phyloP scores from a whole-genome alignment of 2,113 vertebrate genomes.

The Meriones unguiculatus region DNA sequence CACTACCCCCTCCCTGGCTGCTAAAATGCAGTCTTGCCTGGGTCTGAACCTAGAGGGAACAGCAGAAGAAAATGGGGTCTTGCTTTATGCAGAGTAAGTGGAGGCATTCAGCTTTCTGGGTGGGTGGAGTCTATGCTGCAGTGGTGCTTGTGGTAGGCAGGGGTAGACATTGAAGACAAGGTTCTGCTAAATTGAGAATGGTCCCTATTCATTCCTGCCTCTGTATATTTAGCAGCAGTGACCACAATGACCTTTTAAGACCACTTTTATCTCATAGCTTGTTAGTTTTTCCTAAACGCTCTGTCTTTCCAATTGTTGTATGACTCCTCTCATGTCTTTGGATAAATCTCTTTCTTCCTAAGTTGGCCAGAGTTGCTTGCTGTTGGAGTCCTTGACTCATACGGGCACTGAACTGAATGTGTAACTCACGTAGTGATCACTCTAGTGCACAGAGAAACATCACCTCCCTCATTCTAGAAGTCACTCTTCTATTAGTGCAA shows the following conservation, averaged over 20 bases:
- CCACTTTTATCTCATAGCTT: not conserved
- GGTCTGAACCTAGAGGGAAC: not conserved
- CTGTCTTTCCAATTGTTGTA: not conserved
- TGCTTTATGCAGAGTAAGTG: not conserved
- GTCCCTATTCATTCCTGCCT: not conserved
- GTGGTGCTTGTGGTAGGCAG: not conserved
- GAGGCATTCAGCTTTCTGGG: not conserved
- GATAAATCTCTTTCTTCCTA: not conserved
- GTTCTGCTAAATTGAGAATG: not conserved
- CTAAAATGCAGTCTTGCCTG: not conserved
- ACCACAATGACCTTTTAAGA: not conserved
- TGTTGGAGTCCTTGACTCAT: not conserved
- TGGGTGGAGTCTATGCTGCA: not conserved
- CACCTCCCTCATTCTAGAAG: not conserved
- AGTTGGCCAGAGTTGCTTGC: not conserved
- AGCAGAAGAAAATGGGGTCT: not conserved
- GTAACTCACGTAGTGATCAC: too few species aligned
- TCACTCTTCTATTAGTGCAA: not conserved
- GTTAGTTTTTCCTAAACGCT: not conserved
- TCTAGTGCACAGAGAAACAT: not conserved
- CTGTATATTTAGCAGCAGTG: not conserved
- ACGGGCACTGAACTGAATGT: not conserved
- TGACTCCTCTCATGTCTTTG: not conserved
- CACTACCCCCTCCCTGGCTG: not conserved
- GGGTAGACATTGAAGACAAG: fast-evolving